Conservation (phyloP, 1,140 invertebrate genomes). For the Drosophila ambigua region DNA sequence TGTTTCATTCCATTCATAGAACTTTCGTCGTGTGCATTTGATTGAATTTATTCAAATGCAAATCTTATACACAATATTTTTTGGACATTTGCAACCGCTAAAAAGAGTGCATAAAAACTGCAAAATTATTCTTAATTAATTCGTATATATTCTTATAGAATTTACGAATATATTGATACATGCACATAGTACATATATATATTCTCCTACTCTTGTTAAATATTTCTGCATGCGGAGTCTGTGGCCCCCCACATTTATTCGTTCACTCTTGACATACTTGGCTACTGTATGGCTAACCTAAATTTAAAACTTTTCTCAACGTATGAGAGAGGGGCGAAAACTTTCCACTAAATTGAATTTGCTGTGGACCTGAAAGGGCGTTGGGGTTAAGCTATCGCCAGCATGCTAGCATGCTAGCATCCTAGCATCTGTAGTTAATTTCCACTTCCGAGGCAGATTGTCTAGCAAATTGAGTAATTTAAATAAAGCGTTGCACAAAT, state of each 20-base stretch:
- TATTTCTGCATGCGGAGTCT: slow-evolving; percentile 25
- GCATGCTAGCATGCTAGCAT: background rate
- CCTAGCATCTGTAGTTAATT: slow-evolving; percentile 57
- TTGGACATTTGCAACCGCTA: too few relatives aligned
- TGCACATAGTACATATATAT: too few relatives aligned
- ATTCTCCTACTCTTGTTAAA: too few relatives aligned
- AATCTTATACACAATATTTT: too few relatives aligned
- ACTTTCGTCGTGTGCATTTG: too few relatives aligned
- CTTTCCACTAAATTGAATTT: slow-evolving; percentile 56
- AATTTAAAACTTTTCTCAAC: slow-evolving; percentile 45
- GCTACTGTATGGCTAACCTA: slow-evolving; percentile 22
- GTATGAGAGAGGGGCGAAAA: slow-evolving; percentile 9
- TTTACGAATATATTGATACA: too few relatives aligned
- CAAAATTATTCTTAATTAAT: too few relatives aligned
- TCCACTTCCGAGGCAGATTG: slow-evolving; percentile 52
- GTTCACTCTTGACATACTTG: slow-evolving; percentile 28
- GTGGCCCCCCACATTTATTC: slow-evolving; percentile 11
- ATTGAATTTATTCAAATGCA: too few relatives aligned
- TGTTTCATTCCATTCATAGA: too few relatives aligned
- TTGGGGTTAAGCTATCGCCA: background rate
- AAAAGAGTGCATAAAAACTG: too few relatives aligned
- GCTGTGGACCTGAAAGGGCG: slow-evolving; percentile 10
- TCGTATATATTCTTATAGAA: too few relatives aligned
- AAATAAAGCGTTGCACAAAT: slow-evolving; percentile 63
- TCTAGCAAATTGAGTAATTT: slow-evolving; percentile 69